Conservation (phyloP, 2,888 invertebrate genomes). For the Drosophila longiperda region DNA sequence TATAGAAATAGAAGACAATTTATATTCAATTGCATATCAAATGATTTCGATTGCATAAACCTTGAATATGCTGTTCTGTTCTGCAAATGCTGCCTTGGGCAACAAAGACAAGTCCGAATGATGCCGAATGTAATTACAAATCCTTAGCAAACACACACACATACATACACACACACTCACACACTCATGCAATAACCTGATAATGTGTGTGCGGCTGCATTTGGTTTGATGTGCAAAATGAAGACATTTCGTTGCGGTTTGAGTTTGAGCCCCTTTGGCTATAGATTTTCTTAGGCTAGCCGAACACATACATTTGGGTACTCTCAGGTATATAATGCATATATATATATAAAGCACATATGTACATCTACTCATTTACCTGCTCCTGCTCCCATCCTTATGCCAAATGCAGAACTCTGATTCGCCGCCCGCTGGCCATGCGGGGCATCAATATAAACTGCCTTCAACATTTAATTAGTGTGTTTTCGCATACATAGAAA, state of each 20-base stretch:
- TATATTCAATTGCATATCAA: background rate
- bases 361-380: slow-evolving; percentile 51
- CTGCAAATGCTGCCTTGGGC: slow-evolving; percentile 22
- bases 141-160: slow-evolving; percentile 58
- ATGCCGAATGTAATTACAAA: slow-evolving; percentile 77
- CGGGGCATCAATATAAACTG: slow-evolving; percentile 77
- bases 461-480: slow-evolving; percentile 84
- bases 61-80: slow-evolving; percentile 20
- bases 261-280: slow-evolving; percentile 66
- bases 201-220: slow-evolving; percentile 53
- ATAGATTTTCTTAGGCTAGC: slow-evolving; percentile 73
- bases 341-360: slow-evolving; percentile 20
- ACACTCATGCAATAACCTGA: background rate
- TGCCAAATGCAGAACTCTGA: slow-evolving; percentile 7
- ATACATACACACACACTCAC: slow-evolving; percentile 10
- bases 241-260: slow-evolving; percentile 76
- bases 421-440: slow-evolving; percentile 65
- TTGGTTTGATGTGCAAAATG: slow-evolving; percentile 75
- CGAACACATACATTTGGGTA: slow-evolving; percentile 1
- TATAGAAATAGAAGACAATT: background rate
- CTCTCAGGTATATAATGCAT: slow-evolving; percentile 43
- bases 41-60: slow-evolving; percentile 36
- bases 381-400: slow-evolving; percentile 17
- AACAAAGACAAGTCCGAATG: slow-evolving; percentile 64
- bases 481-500: slow-evolving; percentile 74